A percentile compares a stretch with the other conserved stretches of the same genome.
Evolutionary conservation across 2,888 invertebrate species (phyloP).

Genomic region (Adela reaumurella): DNA sequence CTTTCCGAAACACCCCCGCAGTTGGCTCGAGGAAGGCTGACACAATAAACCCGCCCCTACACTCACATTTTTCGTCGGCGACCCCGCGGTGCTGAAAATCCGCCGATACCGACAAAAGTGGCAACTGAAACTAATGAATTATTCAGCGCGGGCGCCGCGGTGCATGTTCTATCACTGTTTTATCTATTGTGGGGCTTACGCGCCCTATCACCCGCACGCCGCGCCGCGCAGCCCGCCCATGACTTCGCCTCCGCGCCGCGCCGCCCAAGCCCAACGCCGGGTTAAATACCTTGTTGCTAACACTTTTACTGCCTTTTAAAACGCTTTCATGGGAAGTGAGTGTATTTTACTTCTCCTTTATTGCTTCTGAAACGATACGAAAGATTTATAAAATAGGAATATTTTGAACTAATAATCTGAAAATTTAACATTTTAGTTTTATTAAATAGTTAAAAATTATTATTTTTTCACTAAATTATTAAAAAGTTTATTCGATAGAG

Average conservation of each 20-base stretch:
- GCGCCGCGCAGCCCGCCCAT: conserved; percentile 29
- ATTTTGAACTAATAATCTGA: too few relatives aligned
- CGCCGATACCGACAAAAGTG: conserved; percentile 56
- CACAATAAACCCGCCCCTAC: conserved; percentile 43
- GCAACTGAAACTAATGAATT: conserved; percentile 58
- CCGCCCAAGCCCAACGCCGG: conserved; percentile 10
- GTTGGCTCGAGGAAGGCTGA: background rate
- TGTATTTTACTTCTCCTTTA: too few relatives aligned
- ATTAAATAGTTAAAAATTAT: too few relatives aligned
- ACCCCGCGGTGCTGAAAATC: conserved; percentile 50
- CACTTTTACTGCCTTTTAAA: conserved; percentile 48
- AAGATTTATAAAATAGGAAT: too few relatives aligned
- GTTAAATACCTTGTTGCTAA: conserved; percentile 50
- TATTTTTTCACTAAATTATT: too few relatives aligned
- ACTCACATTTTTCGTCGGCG: conserved; percentile 44
- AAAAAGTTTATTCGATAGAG: too few relatives aligned
- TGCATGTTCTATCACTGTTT: conserved; percentile 60
- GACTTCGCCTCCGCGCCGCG: conserved; percentile 23
- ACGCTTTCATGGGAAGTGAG: conserved; percentile 11
- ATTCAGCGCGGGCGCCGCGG: conserved; percentile 53
- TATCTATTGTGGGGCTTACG: conserved; percentile 45
- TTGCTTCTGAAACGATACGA: too few relatives aligned
- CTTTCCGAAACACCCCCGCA: background rate
- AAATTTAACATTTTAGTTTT: too few relatives aligned
- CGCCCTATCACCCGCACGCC: conserved; percentile 9